A percentile compares a stretch with the other conserved stretches of the same genome.
Evolutionary conservation across 2,888 invertebrate species (phyloP).

Genomic region (Pseudoips prasinana): DNA sequence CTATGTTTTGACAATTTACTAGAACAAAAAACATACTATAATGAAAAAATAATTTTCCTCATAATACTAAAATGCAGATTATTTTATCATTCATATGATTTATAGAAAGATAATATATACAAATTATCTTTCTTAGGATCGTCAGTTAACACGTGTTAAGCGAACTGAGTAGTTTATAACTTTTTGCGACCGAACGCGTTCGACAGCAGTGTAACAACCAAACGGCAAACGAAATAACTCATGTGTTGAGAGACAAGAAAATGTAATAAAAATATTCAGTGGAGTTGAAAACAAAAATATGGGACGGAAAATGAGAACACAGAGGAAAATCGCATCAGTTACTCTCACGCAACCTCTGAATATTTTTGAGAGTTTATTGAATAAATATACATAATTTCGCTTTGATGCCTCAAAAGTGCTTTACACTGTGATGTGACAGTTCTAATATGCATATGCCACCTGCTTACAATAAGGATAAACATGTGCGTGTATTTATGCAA

Average conservation of each 20-base stretch:
- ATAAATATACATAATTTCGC: conserved; percentile 72
- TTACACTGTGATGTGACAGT: conserved; percentile 37
- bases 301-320: conserved; percentile 65
- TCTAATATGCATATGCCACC: conserved; percentile 21
- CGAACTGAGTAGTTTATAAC: conserved; percentile 37
- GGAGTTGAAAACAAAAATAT: conserved; percentile 74
- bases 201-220: conserved; percentile 43
- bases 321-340: conserved; percentile 66
- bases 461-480: conserved; percentile 11
- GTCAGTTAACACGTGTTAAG: conserved; percentile 32
- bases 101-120: too few relatives aligned
- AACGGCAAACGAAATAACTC: conserved; percentile 45
- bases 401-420: conserved; percentile 57
- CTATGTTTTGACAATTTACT: too few relatives aligned
- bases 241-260: conserved; percentile 66
- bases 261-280: conserved; percentile 71
- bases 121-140: too few relatives aligned
- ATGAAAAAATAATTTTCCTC: too few relatives aligned
- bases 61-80: too few relatives aligned
- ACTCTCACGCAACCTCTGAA: conserved; percentile 60
- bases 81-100: too few relatives aligned
- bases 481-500: conserved; percentile 9
- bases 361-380: conserved; percentile 71
- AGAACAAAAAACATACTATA: too few relatives aligned
- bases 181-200: conserved; percentile 41